phyloP scores from a whole-genome alignment of 37 sponge, comb jelly and placozoan genomes.

The Theonella swinhoei region DNA sequence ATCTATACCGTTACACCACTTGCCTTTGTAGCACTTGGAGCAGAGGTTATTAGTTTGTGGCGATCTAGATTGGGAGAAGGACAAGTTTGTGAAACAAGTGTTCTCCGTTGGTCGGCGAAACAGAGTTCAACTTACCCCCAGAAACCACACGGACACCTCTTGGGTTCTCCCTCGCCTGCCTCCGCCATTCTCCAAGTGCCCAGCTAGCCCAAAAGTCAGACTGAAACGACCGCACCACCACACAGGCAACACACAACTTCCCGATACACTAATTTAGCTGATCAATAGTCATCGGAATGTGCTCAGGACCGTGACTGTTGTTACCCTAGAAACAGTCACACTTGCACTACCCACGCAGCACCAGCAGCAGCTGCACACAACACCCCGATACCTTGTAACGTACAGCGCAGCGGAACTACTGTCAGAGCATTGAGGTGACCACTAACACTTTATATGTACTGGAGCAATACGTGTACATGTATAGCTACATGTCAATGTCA shows the following conservation, averaged over 20 bases:
- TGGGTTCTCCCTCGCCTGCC: constrained; percentile 43
- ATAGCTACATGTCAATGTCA: too few species aligned
- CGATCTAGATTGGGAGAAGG: constrained; percentile 31
- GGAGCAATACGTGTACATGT: too few species aligned
- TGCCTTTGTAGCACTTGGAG: constrained; percentile 82
- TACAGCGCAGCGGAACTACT: too few species aligned
- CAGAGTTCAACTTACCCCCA: constrained; percentile 62
- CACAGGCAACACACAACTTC: not conserved
- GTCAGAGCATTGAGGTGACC: too few species aligned
- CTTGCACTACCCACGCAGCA: too few species aligned
- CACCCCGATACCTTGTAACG: too few species aligned
- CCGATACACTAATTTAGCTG: not conserved
- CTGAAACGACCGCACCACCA: not conserved
- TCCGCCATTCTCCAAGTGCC: constrained; percentile 30
- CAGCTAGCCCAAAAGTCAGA: not conserved
- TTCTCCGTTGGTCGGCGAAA: not conserved
- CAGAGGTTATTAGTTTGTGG: constrained; percentile 75
- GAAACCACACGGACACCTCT: constrained; percentile 76
- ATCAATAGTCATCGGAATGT: not conserved
- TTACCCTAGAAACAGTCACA: not conserved
- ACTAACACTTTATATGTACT: too few species aligned
- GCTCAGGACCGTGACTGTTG: not conserved
- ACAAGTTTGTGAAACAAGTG: not conserved
- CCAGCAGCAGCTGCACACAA: too few species aligned
- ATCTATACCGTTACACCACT: too few species aligned